A percentile compares a stretch with the other conserved stretches of the same genome.
These are phyloP conservation scores for Pristionchus exspectatus DNA, from an alignment of 2,888 invertebrate genomes.

Conservation along the genomic window DNA sequence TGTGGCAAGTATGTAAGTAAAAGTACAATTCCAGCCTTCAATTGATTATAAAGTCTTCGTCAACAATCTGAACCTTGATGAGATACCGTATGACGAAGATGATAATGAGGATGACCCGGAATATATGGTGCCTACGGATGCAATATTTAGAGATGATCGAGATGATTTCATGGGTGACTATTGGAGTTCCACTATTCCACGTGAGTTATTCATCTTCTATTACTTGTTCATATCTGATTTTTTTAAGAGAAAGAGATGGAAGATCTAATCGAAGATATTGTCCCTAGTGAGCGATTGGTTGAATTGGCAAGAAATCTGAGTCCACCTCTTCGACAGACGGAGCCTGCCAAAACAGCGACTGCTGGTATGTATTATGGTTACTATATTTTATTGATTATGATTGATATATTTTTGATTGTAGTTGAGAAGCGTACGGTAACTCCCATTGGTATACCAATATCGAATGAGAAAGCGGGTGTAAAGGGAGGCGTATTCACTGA, in stretches of 20 bases:
- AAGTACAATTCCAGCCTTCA: constrained; percentile 7
- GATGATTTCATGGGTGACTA: not conserved
- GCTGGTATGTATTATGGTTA: not conserved
- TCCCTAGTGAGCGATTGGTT: not conserved
- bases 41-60: constrained; percentile 6
- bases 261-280: constrained; percentile 38
- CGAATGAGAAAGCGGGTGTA: not conserved
- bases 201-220: not conserved
- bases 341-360: not conserved
- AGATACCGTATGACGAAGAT: constrained; percentile 18
- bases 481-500: not conserved
- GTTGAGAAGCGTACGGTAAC: not conserved
- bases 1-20: no score
- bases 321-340: constrained; percentile 23
- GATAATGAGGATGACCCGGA: constrained; percentile 46
- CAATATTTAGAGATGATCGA: not conserved
- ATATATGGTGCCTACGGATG: not conserved
- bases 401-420: not conserved
- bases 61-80: not conserved
- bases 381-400: not conserved
- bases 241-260: constrained; percentile 1
- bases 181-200: constrained; percentile 13
- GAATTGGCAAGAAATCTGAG: constrained; percentile 15
- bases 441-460: not conserved
- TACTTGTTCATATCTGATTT: not conserved